Percentiles rank a stretch among this genome's conserved stretches.
These are phyloP conservation scores for Acleris cristana DNA, from an alignment of 2,888 invertebrate genomes.

Conservation along the genomic window DNA sequence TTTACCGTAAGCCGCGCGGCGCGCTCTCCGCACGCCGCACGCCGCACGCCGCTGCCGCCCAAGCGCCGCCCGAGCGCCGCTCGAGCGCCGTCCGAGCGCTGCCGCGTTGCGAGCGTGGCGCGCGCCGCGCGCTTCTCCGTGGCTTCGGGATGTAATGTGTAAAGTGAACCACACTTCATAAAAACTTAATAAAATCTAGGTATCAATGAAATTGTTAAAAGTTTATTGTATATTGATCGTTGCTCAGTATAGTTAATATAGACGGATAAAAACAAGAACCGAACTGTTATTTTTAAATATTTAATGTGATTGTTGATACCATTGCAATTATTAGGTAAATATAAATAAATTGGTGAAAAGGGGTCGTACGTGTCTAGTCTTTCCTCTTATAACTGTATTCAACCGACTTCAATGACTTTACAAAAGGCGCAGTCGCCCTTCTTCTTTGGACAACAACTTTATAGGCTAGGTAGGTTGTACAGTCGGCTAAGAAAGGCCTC, in stretches of 20 bases:
- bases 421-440: constrained; percentile 16
- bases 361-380: constrained; percentile 12
- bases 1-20: neutral
- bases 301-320: constrained; percentile 23
- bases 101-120: neutral
- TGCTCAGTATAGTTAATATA: constrained; percentile 53
- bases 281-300: constrained; percentile 32
- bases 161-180: constrained; percentile 35
- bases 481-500: neutral
- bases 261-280: constrained; percentile 35
- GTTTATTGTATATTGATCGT: constrained; percentile 53
- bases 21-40: neutral
- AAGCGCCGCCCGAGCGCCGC: neutral
- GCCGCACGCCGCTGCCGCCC: constrained; percentile 2
- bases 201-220: constrained; percentile 49
- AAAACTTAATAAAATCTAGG: constrained; percentile 25
- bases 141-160: too few species aligned
- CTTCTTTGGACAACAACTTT: constrained; percentile 22
- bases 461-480: constrained; percentile 20
- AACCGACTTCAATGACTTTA: constrained; percentile 5
- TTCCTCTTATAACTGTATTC: constrained; percentile 14
- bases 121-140: neutral
- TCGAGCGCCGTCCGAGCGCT: neutral
- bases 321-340: constrained; percentile 30
- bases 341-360: constrained; percentile 20